phyloP scores from a whole-genome alignment of 53 echinoderm and acorn worm species.

The Henricia sp. region DNA sequence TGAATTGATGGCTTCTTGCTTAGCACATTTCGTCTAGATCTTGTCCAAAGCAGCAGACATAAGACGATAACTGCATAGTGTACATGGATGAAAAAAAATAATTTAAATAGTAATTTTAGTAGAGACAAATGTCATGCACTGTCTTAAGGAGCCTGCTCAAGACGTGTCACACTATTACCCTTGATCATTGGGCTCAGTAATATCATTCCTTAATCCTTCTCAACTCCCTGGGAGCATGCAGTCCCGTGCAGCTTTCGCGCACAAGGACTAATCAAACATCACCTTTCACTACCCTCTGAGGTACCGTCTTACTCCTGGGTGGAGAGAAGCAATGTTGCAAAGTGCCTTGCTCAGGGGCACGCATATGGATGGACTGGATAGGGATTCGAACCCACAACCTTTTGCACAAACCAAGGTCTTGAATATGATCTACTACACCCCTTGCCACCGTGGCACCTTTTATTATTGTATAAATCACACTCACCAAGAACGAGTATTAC shows the following conservation, averaged over 20 bases:
- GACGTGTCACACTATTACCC: neutral
- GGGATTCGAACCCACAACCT: neutral
- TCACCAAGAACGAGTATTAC: neutral
- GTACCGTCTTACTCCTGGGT: no score
- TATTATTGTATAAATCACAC: neutral
- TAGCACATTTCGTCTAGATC: slow-evolving; percentile 21
- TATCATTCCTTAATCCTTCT: neutral
- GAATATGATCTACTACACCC: no score
- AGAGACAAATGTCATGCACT: no score
- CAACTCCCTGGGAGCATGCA: neutral
- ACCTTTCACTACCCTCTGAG: no score
- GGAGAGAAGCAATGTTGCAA: no score
- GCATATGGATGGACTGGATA: neutral
- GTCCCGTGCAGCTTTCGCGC: neutral
- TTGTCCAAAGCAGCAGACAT: slow-evolving; percentile 10
- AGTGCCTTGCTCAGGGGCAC: neutral
- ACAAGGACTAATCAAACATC: no score
- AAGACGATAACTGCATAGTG: neutral
- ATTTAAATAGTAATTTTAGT: no score
- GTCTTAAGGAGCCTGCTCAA: no score
- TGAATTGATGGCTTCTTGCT: slow-evolving; percentile 35
- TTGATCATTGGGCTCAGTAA: neutral
- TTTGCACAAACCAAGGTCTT: neutral
- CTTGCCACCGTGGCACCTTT: no score
- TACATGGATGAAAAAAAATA: neutral